These are phyloP conservation scores for Tiphia femorata DNA, from an alignment of 2,888 invertebrate species.

Conservation along the genomic window DNA sequence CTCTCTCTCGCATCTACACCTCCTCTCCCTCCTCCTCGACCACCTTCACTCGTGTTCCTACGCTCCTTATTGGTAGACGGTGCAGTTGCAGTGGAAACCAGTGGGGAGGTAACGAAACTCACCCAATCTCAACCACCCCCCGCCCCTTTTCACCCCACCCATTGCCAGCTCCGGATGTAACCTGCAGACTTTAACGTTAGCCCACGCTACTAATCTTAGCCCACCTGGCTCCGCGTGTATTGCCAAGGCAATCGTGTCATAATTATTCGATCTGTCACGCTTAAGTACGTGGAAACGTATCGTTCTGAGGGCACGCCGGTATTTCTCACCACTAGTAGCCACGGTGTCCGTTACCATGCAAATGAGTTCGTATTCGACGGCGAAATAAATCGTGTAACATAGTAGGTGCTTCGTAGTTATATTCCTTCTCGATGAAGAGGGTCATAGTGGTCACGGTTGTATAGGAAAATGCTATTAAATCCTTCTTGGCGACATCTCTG, in stretches of 20 bases:
- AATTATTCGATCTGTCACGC: slow-evolving; percentile 45
- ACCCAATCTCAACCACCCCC: slow-evolving; percentile 4
- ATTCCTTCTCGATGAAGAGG: too few species aligned
- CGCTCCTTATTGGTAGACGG: slow-evolving; percentile 43
- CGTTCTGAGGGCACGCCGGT: too few species aligned
- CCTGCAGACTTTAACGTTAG: slow-evolving; percentile 36
- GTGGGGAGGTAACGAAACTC: slow-evolving; percentile 6
- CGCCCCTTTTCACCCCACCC: not conserved
- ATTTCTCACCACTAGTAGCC: too few species aligned
- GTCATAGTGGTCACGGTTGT: too few species aligned
- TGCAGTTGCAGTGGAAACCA: slow-evolving; percentile 32
- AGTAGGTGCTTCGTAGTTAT: too few species aligned
- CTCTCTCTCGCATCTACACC: slow-evolving; percentile 10
- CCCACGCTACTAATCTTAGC: slow-evolving; percentile 49
- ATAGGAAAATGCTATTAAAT: too few species aligned
- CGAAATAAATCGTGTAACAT: too few species aligned
- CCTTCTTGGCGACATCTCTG: too few species aligned
- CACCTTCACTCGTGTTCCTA: slow-evolving; percentile 23
- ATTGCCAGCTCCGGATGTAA: not conserved
- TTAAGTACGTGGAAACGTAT: too few species aligned
- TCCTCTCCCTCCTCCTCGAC: not conserved
- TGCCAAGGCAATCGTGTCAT: slow-evolving; percentile 44
- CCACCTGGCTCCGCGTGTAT: slow-evolving; percentile 48
- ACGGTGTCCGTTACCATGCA: too few species aligned
- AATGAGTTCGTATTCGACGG: too few species aligned